phyloP scores from a whole-genome alignment of 2,888 invertebrate genomes.

The Drosophila emarginata region DNA sequence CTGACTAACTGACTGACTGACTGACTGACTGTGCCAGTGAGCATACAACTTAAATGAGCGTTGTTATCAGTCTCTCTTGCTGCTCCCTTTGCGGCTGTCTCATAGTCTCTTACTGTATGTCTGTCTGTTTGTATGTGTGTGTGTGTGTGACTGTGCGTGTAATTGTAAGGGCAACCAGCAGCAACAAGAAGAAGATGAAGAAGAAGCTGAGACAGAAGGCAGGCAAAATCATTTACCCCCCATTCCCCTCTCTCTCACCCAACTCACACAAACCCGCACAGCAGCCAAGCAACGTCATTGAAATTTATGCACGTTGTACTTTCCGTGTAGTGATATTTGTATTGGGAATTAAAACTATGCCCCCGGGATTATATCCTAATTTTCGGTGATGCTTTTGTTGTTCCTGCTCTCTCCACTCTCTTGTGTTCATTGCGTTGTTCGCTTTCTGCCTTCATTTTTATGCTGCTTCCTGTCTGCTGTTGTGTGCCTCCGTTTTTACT shows the following conservation, averaged over 20 bases:
- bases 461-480: constrained; percentile 1
- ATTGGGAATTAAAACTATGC: constrained; percentile 78
- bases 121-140: constrained; percentile 9
- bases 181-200: constrained; percentile 18
- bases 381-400: constrained; percentile 51
- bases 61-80: constrained; percentile 59
- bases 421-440: constrained; percentile 14
- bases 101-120: not conserved
- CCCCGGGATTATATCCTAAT: constrained; percentile 75
- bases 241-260: not conserved
- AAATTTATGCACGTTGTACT: constrained; percentile 77
- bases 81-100: constrained; percentile 46
- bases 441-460: constrained; percentile 32
- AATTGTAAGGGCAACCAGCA: constrained; percentile 60
- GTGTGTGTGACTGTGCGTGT: constrained; percentile 69
- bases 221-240: constrained; percentile 32
- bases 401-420: not conserved
- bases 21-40: constrained; percentile 44
- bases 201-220: constrained; percentile 51
- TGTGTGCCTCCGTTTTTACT: constrained; percentile 58
- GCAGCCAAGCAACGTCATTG: constrained; percentile 66
- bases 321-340: constrained; percentile 77
- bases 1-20: constrained; percentile 43
- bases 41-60: constrained; percentile 70
- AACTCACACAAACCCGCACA: constrained; percentile 27